Base-by-base conservation (phyloP, 1,140 invertebrate genomes). In the Stratiolaelaps scimitus region DNA sequence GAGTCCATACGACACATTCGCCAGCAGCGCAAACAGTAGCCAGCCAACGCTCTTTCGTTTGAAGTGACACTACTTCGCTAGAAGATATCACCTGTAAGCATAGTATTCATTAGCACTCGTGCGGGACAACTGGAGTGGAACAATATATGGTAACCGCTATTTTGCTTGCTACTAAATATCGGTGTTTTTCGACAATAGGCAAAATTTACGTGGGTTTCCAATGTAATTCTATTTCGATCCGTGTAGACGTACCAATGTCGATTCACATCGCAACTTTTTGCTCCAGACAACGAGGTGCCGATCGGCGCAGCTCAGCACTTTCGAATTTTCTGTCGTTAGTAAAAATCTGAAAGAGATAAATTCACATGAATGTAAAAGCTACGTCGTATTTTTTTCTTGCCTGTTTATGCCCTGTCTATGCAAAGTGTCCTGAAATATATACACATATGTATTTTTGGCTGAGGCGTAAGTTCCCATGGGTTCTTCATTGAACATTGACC, bases 301-400 rank as follows among this genome's bases (percentile, higher is more conserved):
- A 60, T 60, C 53, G 1, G 53, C 53, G 34, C 53, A 26, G 53
- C 53, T 60, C 53, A 60, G 20, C 15, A 60, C 15, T 60, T 60
- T 60, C 15, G 15, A 17, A 34, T 60, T 23, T 17, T 60, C 53
- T 5, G 53, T 26, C 6, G 53, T 34, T 1, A 60, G 53, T 34
- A 60, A 34, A 34, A 60, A 60, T 23, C 53, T 60, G 13, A 2
- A 60, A 26, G n/a, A 48, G 15, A 48, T 48, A 20, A 6, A 48
- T 20, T 4, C 47, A 40, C 34, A 40, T n/a, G n/a, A n/a, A n/a
- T n/a, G n/a, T n/a, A n/a, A n/a, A n/a, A n/a, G n/a, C n/a, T n/a
- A n/a, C n/a, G n/a, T n/a, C n/a, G n/a, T n/a, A n/a, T n/a, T n/a
- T n/a, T n/a, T n/a, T n/a, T n/a, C n/a, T n/a, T n/a, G n/a, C n/a